These are phyloP conservation scores for Dioctria rufipes DNA, from an alignment of 2,888 invertebrate species.

Conservation along the genomic window DNA sequence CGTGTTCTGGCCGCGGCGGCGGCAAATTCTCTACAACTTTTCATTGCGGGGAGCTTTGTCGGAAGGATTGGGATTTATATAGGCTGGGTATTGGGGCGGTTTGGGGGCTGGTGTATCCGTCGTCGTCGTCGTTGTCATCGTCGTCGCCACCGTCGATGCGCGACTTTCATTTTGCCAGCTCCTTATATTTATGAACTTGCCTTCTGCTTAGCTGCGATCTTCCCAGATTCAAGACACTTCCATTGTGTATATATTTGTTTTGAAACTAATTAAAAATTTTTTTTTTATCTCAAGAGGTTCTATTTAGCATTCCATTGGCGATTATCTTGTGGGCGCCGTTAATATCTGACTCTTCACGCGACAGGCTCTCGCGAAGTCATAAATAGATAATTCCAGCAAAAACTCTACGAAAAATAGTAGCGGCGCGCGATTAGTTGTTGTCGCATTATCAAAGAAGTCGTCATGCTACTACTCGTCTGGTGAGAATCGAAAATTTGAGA, in stretches of 20 bases:
- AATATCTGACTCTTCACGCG: not conserved
- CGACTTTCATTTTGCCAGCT: constrained; percentile 1
- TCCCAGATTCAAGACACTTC: constrained; percentile 9
- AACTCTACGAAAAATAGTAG: not conserved
- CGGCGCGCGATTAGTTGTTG: not conserved
- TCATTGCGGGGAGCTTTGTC: not conserved
- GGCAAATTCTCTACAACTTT: constrained; percentile 27
- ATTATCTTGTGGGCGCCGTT: not conserved
- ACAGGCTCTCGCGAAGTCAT: constrained; percentile 4
- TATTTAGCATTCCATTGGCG: constrained; percentile 18
- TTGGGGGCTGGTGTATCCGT: too few relatives aligned
- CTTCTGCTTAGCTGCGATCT: not conserved
- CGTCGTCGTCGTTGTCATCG: too few relatives aligned
- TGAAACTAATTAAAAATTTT: constrained; percentile 43
- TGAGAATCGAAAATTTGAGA: not conserved
- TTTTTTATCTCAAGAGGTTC: constrained; percentile 28
- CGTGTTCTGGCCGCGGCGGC: constrained; percentile 15
- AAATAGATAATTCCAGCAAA: constrained; percentile 7
- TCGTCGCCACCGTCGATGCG: not conserved
- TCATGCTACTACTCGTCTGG: not conserved
- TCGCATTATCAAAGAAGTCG: not conserved
- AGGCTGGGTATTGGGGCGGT: too few relatives aligned
- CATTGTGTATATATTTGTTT: constrained; percentile 40
- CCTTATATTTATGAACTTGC: constrained; percentile 30
- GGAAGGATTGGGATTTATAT: too few relatives aligned